A percentile compares a stretch with the other conserved stretches of the same genome.
phyloP scores from a whole-genome alignment of 2,113 vertebrate genomes.

The Mellivora capensis region DNA sequence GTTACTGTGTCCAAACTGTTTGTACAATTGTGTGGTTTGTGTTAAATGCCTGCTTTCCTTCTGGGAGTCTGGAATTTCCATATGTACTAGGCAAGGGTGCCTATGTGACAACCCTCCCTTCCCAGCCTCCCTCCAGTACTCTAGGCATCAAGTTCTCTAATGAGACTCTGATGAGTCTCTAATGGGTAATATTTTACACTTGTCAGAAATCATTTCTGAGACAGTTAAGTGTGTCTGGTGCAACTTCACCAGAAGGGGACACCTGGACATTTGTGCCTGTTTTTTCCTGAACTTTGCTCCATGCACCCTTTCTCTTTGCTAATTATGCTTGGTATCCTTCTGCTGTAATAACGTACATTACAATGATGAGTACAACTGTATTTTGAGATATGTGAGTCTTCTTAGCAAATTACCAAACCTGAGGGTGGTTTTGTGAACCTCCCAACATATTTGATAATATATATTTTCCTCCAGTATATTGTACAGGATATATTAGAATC shows the following conservation, averaged over 20 bases:
- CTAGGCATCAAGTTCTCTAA: background rate
- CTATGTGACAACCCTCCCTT: background rate
- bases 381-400: background rate
- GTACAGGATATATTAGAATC: background rate
- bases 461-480: background rate
- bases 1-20: background rate
- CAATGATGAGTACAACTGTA: background rate
- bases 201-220: background rate
- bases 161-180: background rate
- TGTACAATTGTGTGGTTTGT: background rate
- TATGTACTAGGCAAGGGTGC: background rate
- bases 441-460: background rate
- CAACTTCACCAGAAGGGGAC: background rate
- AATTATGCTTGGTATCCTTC: background rate
- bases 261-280: background rate
- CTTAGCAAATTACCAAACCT: background rate
- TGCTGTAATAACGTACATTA: background rate
- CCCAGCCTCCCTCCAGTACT: background rate
- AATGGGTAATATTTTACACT: background rate
- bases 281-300: background rate
- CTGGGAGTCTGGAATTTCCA: background rate
- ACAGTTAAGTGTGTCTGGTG: background rate
- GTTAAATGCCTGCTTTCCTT: background rate
- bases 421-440: background rate
- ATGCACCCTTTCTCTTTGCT: background rate